Evolutionary conservation across 2,113 vertebrate species (phyloP), one percentile per base, ranked within the genome.

Genomic region (Malurus alboscapulatus): DNA sequence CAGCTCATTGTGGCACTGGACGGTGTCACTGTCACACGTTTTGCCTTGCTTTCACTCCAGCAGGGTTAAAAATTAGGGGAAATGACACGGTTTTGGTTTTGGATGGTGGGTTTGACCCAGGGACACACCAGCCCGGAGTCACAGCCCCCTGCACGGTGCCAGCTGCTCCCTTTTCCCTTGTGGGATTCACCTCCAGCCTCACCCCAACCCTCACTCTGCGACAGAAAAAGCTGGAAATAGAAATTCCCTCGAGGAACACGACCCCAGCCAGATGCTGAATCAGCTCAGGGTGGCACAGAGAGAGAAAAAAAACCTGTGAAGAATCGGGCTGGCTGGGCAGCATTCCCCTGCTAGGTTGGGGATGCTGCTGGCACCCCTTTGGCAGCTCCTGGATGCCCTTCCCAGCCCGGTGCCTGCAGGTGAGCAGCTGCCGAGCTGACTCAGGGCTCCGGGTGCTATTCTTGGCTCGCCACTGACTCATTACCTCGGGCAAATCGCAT

Each of bases 61-160:
- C 58, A 17, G 24, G 55, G 32, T 0, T 5, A 50, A 65, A 75
- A n/a, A 25, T 6, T 3, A 16, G 18, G 24, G 26, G 6, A 19
- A 67, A 87, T 12, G 0, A 1, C 2, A 2, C 0, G 0, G 32
- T 19, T 74, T 74, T 16, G 6, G 12, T 14, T 55, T 32, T 2
- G 9, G 42, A 12, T 5, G 42, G 26, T 1, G 20, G 38, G 34
- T 80, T 55, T 57, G 66, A 58, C 2, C 6, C 2, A 1, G 12
- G 45, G 74, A 51, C 12, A 20, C 53, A 59, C 10, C 17, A 25
- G 3, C 44, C 34, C 22, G 1, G 53, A 20, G 21, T 27, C 22
- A 29, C 11, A 5, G 50, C 11, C 25, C n/a, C 50, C 19, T 1
- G 54, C 26, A 50, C 0, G 1, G 48, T 36, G 42, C 22, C 59